Evolutionary conservation across 1,140 invertebrate genomes (phyloP).

Genomic region (Drosophila kurseongensis): DNA sequence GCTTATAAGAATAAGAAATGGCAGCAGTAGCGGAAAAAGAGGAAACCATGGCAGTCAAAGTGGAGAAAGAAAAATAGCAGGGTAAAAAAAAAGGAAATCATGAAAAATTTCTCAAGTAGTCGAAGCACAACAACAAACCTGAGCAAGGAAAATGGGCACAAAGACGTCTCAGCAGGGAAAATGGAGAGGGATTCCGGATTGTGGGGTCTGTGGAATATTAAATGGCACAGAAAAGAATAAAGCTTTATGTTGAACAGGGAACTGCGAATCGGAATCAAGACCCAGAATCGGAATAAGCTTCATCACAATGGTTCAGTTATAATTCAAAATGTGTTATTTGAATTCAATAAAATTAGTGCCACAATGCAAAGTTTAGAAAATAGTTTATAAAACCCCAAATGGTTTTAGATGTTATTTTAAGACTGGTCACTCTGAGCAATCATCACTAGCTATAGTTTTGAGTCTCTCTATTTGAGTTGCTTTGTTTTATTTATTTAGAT

Average conservation of each 20-base stretch:
- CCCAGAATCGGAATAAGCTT: background rate
- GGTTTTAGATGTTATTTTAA: too few species aligned
- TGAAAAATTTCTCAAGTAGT: conserved; percentile 62
- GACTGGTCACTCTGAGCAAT: too few species aligned
- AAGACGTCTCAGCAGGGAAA: conserved; percentile 22
- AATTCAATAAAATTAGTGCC: too few species aligned
- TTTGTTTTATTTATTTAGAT: too few species aligned
- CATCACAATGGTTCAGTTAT: too few species aligned
- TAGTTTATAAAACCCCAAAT: too few species aligned
- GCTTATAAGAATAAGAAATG: conserved; percentile 17
- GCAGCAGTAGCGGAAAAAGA: background rate
- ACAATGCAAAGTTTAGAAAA: too few species aligned
- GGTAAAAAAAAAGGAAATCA: conserved; percentile 32
- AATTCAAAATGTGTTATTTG: too few species aligned
- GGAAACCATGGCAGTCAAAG: conserved; percentile 6
- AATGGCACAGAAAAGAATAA: conserved; percentile 49
- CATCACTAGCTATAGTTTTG: too few species aligned
- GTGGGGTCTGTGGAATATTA: conserved; percentile 38
- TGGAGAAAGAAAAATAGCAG: conserved; percentile 21
- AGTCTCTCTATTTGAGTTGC: too few species aligned
- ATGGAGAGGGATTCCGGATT: background rate
- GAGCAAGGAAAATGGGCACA: conserved; percentile 52
- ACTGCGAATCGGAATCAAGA: background rate
- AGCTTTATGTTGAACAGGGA: conserved; percentile 17
- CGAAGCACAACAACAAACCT: conserved; percentile 46